Evolutionary conservation across 1,140 invertebrate genomes (phyloP).

Genomic region (Aphelenchoides fujianensis): DNA sequence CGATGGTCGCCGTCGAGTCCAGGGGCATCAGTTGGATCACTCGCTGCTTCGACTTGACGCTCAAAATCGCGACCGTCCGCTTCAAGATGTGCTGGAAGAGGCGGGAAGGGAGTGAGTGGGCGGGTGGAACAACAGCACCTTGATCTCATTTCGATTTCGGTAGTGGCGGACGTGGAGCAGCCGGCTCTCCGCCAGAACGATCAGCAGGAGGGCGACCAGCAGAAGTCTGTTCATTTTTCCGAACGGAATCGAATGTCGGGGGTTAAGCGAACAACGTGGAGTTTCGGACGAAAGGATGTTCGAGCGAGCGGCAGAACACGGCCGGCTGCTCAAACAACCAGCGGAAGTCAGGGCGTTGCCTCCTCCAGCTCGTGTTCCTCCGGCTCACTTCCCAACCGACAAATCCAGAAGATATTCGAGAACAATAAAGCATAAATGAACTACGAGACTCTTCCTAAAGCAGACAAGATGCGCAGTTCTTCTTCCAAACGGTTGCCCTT

Average conservation of each 20-base stretch:
- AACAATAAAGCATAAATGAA: no score
- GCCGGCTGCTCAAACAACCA: not conserved
- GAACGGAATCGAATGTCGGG: not conserved
- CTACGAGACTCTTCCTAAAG: no score
- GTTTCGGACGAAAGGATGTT: not conserved
- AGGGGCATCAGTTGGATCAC: not conserved
- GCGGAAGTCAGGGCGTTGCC: not conserved
- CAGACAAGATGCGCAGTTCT: no score
- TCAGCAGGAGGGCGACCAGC: not conserved
- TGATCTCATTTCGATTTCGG: not conserved
- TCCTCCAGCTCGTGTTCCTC: no score
- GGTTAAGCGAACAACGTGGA: not conserved
- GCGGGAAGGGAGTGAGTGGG: not conserved
- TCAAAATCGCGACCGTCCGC: not conserved
- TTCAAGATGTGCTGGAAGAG: conserved; percentile 3
- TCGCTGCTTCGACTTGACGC: not conserved
- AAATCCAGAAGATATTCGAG: no score
- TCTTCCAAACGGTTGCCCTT: no score
- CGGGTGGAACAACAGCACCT: not conserved
- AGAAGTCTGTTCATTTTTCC: not conserved
- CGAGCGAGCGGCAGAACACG: not conserved
- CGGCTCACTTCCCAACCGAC: no score
- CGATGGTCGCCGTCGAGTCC: not conserved
- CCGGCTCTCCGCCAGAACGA: not conserved
- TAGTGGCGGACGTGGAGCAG: not conserved